These are phyloP conservation scores for Morpho deidamia DNA, from an alignment of 2,888 invertebrate species.

Conservation along the genomic window DNA sequence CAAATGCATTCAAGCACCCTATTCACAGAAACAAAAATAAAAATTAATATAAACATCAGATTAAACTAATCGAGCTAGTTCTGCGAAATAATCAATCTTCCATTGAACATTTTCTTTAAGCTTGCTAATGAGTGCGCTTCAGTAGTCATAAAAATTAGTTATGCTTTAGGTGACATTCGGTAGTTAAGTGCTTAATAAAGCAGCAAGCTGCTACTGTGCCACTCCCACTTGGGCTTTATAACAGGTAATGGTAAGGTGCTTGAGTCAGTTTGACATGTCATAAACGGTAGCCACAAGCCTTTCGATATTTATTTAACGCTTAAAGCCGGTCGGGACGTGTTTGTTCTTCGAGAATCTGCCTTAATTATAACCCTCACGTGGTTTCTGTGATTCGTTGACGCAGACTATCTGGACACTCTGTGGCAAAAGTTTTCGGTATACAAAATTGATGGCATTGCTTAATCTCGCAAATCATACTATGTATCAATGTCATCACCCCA, in stretches of 20 bases:
- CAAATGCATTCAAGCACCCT: slow-evolving; percentile 3
- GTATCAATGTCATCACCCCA: slow-evolving; percentile 56
- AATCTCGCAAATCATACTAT: slow-evolving; percentile 43
- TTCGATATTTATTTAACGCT: slow-evolving; percentile 23
- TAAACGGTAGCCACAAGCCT: slow-evolving; percentile 35
- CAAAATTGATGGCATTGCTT: slow-evolving; percentile 45
- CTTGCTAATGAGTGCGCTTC: slow-evolving; percentile 60
- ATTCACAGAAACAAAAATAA: slow-evolving; percentile 1
- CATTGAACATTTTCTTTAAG: slow-evolving; percentile 29
- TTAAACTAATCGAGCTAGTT: neutral
- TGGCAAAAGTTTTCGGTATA: slow-evolving; percentile 13
- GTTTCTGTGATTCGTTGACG: slow-evolving; percentile 12
- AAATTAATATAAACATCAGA: slow-evolving; percentile 9
- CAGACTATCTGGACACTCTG: slow-evolving; percentile 24
- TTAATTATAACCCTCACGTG: slow-evolving; percentile 8
- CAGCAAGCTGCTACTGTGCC: slow-evolving; percentile 12
- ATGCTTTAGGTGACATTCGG: slow-evolving; percentile 52
- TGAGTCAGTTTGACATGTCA: slow-evolving; percentile 40
- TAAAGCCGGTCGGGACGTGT: slow-evolving; percentile 25
- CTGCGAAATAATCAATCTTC: neutral
- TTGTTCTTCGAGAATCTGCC: slow-evolving; percentile 15
- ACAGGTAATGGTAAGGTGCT: slow-evolving; percentile 47
- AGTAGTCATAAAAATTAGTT: slow-evolving; percentile 47
- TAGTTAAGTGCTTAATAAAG: slow-evolving; percentile 41
- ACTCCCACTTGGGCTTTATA: slow-evolving; percentile 31